phyloP scores from a whole-genome alignment of 2,797 vertebrate species.

The Corythornis leucogaster region DNA sequence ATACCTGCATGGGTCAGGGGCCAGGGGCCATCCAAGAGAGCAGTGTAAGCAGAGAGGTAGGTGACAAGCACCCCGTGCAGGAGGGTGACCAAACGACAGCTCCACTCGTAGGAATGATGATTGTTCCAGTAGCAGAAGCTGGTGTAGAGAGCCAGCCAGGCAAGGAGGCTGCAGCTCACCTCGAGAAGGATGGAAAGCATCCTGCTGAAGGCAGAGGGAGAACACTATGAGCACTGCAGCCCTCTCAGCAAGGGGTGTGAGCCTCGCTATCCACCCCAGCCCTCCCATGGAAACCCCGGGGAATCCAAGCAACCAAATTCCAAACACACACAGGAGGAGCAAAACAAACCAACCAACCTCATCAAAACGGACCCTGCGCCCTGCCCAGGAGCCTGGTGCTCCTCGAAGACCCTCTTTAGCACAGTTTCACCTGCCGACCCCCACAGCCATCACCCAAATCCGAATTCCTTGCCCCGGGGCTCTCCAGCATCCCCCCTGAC shows the following conservation, averaged over 20 bases:
- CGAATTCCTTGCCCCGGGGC: no score
- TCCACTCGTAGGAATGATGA: constrained; percentile 88
- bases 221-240: background rate
- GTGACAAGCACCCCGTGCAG: constrained; percentile 88
- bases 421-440: background rate
- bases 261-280: rapidly evolving
- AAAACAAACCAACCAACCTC: background rate
- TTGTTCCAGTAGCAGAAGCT: constrained; percentile 80
- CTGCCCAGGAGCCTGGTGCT: rapidly evolving
- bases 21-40: constrained; percentile 93
- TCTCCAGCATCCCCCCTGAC: no score
- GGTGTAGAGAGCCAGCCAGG: constrained; percentile 87
- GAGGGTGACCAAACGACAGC: constrained; percentile 92
- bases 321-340: background rate
- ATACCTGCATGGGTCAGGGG: constrained; percentile 92
- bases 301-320: background rate
- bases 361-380: rapidly evolving
- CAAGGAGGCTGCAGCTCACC: constrained; percentile 81
- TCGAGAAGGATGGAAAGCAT: constrained; percentile 74
- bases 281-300: rapidly evolving
- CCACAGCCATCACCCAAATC: no score
- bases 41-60: constrained; percentile 87
- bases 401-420: rapidly evolving
- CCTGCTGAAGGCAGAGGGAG: constrained; percentile 20
- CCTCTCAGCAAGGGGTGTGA: rapidly evolving